Base-by-base conservation (phyloP, 1,140 invertebrate genomes). In the Portunus trituberculatus region DNA sequence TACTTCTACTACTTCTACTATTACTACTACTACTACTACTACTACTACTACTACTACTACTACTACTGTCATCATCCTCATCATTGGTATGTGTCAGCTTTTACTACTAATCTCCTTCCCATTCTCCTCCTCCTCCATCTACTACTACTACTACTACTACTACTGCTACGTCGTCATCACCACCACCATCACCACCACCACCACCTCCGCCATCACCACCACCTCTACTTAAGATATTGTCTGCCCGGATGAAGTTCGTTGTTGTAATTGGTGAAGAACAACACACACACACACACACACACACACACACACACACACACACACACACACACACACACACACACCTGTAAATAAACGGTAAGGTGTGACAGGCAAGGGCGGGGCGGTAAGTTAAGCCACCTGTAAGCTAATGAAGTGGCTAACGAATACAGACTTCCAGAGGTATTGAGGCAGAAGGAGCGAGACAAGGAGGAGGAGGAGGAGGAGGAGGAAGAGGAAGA, bases 401-500 rank as follows among this genome's bases (percentile, higher is more conserved):
- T 76, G 67, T n/a, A 76, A 25, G 67, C 67, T 76, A 76, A 76
- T 76, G 67, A 76, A 76, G 67, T 76, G 67, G 20, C 7, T 76
- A 25, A 20, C 32, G 28, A 89, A 48, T 46, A 48, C 32, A 12
- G 87, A 32, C 32, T 7, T 25, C 16, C 20, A 39, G 87, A 89
- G 87, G 0, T n/a, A 76, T 1, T 76, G 20, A 86, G 45, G 48
- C 10, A 32, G 59, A 20, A 84, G 32, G 32, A 52, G 45, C 20
- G 32, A 12, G 12, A 86, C 31, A 45, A 45, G 39, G 76, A 82
- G 59, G 76, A 88, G 45, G 31, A 48, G 59, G 83, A 88, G 93
- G 87, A 86, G 52, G 84, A 88, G 84, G 88, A 82, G 32, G 86
- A 32, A 45, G 87, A 86, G 52, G 83, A 93, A 39, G 87, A 86